Percentiles rank a stretch among this genome's conserved stretches.
These are phyloP conservation scores for Podiceps cristatus DNA, from an alignment of 2,113 vertebrate genomes.

Conservation along the genomic window DNA sequence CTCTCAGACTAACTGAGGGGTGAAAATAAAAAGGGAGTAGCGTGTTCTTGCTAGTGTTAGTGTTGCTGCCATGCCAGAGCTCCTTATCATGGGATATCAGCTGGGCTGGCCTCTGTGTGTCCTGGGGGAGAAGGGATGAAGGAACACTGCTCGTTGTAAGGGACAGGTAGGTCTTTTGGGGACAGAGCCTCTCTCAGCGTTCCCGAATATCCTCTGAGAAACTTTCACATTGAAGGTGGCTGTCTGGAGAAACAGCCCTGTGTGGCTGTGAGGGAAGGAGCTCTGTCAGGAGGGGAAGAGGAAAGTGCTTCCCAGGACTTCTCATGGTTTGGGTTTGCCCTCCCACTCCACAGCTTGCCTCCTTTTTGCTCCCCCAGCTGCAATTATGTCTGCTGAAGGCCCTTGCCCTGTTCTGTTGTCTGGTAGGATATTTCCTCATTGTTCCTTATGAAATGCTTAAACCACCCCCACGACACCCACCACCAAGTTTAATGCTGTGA, in stretches of 20 bases:
- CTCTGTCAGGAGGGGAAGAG: background rate
- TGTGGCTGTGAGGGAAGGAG: accelerated
- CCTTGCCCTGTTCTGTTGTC: background rate
- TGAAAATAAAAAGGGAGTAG: background rate
- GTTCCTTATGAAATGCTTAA: background rate
- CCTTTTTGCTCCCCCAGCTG: background rate
- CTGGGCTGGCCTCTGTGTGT: background rate
- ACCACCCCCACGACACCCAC: accelerated
- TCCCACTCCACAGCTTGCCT: accelerated
- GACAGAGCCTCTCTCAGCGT: background rate
- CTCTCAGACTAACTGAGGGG: background rate
- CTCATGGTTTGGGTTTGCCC: background rate
- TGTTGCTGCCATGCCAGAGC: background rate
- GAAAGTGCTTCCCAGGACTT: background rate
- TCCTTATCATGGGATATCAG: background rate
- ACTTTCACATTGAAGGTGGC: accelerated
- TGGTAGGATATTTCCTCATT: background rate
- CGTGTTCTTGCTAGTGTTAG: background rate
- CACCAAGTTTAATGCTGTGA: background rate
- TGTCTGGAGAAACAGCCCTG: background rate
- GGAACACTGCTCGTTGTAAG: background rate
- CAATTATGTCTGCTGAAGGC: background rate
- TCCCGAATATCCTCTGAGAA: background rate
- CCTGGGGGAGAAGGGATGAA: background rate
- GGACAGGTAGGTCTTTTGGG: accelerated